Base-by-base conservation (phyloP, 2,888 invertebrate species). In the Tuberolachnus salignus region DNA sequence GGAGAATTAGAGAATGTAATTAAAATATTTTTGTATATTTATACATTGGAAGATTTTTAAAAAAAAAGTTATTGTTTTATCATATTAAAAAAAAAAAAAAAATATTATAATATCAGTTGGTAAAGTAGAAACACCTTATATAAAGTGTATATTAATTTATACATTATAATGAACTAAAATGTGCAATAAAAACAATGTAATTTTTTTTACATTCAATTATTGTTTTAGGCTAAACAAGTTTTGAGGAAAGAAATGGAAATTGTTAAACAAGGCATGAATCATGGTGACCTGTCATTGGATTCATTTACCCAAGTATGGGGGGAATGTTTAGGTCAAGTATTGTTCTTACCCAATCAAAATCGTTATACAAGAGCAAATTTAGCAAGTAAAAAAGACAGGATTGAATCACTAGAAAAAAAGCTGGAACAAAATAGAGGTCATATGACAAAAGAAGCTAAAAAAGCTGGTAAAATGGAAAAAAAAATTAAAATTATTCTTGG, bases 401-500 rank as follows among this genome's bases (percentile, higher is more conserved):
- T 98, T 74, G 97, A 98, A 85, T 95, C 97, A 0, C 91, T 93
- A 0, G 97, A 98, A 84, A 95, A 97, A 84, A 88, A 94, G 81
- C 86, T 98, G 51, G 98, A 98, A 86, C 92, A 93, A 85, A 97
- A 98, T 86, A 89, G 98, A 82, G 91, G 90, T 81, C 97, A 97
- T 86, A 99, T 99, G 98, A 94, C 95, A 0, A 92, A 92, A 82
- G 96, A 98, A 86, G 98, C 98, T 0, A 98, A 98, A 86, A 91
- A 92, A 80, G 98, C 98, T 71, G 95, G 95, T 0, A 99, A 98
- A 87, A 92, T 97, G 89, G 99, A 99, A 86, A 98, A 98, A 86
- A 98, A 97, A 87, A 78, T 99, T 42, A 92, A 97, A 86, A 93
- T 98, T 80, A 88, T 98, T n/a, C 93, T 98, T 6, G 98, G 94